phyloP scores from a whole-genome alignment of 2,113 vertebrate species.

The Galeopterus variegatus region DNA sequence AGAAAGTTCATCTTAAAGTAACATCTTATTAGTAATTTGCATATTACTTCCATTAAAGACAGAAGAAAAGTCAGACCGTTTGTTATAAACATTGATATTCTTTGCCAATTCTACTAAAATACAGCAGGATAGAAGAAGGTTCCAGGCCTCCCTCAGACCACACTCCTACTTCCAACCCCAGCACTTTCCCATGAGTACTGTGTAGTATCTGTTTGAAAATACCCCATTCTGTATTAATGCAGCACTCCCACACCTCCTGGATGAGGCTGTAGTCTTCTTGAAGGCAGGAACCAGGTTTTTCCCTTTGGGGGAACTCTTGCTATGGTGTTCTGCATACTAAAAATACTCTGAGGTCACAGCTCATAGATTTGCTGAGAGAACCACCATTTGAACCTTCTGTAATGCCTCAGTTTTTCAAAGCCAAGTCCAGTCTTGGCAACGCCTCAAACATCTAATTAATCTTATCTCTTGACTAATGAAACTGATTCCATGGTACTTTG shows the following conservation, averaged over 20 bases:
- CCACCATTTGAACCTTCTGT: not conserved
- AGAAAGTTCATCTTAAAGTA: not conserved
- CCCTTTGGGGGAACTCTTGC: not conserved
- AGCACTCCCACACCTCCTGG: not conserved
- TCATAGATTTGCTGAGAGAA: not conserved
- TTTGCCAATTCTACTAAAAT: slow-evolving; percentile 19
- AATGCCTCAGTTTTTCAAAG: slow-evolving; percentile 53
- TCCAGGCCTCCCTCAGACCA: not conserved
- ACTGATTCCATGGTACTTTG: slow-evolving; percentile 70
- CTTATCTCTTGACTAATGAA: slow-evolving; percentile 82
- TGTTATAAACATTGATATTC: not conserved
- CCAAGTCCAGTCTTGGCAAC: not conserved
- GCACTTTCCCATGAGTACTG: not conserved
- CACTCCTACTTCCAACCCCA: not conserved
- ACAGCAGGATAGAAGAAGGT: not conserved
- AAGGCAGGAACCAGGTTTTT: not conserved
- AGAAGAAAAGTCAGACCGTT: not conserved
- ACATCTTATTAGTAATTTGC: not conserved
- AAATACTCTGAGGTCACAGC: not conserved
- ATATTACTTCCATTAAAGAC: slow-evolving; percentile 3
- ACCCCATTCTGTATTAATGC: not conserved
- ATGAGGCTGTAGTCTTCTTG: not conserved
- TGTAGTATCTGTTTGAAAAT: not conserved
- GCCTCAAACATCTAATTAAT: slow-evolving; percentile 67
- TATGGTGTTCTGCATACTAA: not conserved